Percentiles rank a stretch among this genome's conserved stretches.
Conservation (phyloP, 2,113 vertebrate species). For the Eulacestoma nigropectus region DNA sequence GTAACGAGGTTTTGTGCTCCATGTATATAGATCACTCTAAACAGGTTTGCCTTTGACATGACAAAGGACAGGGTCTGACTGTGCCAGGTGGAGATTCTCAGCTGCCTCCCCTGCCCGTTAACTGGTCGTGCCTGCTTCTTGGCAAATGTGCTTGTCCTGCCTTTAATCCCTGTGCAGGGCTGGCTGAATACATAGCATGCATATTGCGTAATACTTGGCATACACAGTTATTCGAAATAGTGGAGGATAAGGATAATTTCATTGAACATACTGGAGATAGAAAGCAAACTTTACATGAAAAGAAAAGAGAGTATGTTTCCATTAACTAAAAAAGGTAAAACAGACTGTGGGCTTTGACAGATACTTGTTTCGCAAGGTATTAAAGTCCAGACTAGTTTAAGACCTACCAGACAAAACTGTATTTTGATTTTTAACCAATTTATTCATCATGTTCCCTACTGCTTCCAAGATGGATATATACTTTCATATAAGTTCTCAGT, state of each 20-base stretch:
- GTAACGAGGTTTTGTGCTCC: neutral
- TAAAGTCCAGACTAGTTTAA: neutral
- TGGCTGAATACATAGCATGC: neutral
- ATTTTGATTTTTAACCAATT: neutral
- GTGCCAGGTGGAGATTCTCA: neutral
- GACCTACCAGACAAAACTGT: neutral
- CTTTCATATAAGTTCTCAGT: neutral
- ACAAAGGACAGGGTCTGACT: neutral
- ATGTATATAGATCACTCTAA: accelerated
- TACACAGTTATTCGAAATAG: neutral
- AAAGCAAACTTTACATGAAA: neutral
- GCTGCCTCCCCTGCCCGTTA: neutral
- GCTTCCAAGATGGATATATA: neutral
- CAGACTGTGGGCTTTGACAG: neutral
- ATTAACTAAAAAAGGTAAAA: neutral
- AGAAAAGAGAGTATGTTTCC: neutral
- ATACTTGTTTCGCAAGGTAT: neutral
- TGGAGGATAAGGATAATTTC: neutral
- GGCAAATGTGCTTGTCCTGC: neutral
- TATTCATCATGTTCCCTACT: neutral
- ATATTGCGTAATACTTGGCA: neutral
- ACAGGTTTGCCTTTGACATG: neutral
- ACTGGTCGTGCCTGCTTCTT: neutral
- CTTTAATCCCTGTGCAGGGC: neutral
- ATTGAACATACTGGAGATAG: neutral